Conservation (phyloP, 2,113 vertebrate genomes). For the Caretta caretta region DNA sequence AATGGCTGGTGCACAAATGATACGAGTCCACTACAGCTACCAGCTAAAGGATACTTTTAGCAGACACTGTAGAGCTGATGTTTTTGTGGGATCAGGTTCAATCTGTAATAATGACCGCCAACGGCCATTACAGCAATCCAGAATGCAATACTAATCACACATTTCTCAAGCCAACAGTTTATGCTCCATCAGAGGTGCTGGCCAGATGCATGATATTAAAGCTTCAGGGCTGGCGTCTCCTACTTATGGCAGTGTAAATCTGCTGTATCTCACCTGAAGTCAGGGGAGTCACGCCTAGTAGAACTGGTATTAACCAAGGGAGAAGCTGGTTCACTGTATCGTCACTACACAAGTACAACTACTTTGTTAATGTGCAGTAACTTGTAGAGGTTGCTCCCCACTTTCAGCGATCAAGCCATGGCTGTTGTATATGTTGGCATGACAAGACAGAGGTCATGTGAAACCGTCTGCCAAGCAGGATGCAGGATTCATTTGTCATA, state of each 20-base stretch:
- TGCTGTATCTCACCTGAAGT: background rate
- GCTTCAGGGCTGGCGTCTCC: background rate
- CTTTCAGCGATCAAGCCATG: background rate
- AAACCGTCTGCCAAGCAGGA: background rate
- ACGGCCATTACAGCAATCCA: background rate
- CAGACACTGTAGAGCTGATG: background rate
- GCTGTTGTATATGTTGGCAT: background rate
- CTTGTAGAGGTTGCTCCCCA: background rate
- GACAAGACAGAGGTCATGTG: background rate
- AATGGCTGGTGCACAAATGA: background rate
- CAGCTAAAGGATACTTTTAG: background rate
- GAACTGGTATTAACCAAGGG: background rate
- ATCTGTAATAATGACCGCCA: background rate
- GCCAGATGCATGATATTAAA: background rate
- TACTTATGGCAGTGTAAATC: background rate
- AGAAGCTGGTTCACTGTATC: background rate
- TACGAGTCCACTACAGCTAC: background rate
- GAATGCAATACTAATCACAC: background rate
- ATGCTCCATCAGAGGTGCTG: too few species aligned
- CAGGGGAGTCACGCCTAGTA: background rate
- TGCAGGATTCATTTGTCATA: background rate
- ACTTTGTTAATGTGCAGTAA: background rate
- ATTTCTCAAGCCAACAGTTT: background rate
- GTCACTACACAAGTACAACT: background rate
- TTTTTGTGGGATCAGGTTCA: background rate